A percentile compares a stretch with the other conserved stretches of the same genome.
phyloP scores from a whole-genome alignment of 1,140 invertebrate species.

The Drosophila malerkotliana region DNA sequence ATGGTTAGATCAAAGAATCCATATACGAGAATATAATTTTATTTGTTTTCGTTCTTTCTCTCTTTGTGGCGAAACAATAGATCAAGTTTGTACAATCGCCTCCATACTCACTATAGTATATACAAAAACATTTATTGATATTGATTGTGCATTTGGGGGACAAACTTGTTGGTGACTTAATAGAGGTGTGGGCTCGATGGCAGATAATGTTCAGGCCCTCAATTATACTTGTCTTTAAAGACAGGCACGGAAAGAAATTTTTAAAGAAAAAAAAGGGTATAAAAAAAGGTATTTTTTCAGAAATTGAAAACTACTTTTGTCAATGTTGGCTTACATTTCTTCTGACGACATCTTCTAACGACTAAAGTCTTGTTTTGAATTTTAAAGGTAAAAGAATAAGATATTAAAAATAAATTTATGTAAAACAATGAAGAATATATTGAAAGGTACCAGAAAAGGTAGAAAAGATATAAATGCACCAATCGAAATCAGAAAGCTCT shows the following conservation, averaged over 20 bases:
- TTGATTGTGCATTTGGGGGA: constrained; percentile 26
- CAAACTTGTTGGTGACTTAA: constrained; percentile 43
- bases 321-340: no score
- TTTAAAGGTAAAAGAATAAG: no score
- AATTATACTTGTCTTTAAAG: constrained; percentile 2
- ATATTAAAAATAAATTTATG: no score
- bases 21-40: not conserved
- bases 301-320: no score
- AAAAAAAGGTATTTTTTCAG: no score
- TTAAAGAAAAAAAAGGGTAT: no score
- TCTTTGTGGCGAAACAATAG: constrained; percentile 24
- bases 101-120: not conserved
- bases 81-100: constrained; percentile 19
- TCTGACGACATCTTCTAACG: no score
- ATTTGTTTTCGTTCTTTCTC: constrained; percentile 23
- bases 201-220: constrained; percentile 6
- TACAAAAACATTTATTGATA: constrained; percentile 20
- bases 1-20: not conserved
- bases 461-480: no score
- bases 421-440: no score
- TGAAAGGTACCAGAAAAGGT: no score
- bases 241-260: not conserved
- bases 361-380: no score
- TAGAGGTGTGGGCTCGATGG: constrained; percentile 9
- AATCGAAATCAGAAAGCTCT: no score